These are phyloP conservation scores for Gobio occitaniae DNA, from an alignment of 2,797 vertebrate species.

Conservation along the genomic window DNA sequence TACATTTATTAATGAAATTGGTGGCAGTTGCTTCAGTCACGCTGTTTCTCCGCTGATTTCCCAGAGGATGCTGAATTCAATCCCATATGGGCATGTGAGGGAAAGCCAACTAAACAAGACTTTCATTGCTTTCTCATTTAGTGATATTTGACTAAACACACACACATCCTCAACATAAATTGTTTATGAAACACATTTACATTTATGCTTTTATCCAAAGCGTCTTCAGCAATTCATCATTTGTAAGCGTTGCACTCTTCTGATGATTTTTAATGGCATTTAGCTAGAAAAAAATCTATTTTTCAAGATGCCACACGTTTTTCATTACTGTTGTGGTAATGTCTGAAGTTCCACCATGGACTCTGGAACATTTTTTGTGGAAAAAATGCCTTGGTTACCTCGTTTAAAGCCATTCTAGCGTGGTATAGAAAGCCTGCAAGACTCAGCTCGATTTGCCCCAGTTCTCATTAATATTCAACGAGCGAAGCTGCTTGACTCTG, in stretches of 20 bases:
- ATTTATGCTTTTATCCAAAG: not conserved
- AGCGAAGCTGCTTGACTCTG: too few relatives aligned
- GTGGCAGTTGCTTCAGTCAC: constrained; percentile 53
- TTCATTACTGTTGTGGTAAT: too few relatives aligned
- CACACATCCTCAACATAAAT: not conserved
- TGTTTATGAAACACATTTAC: not conserved
- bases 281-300: constrained; percentile 64
- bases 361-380: too few relatives aligned
- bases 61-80: constrained; percentile 56
- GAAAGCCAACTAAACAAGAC: not conserved
- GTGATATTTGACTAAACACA: not conserved
- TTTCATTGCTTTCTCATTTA: constrained; percentile 5
- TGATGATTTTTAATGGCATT: constrained; percentile 51
- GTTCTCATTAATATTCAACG: too few relatives aligned
- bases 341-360: too few relatives aligned
- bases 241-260: not conserved
- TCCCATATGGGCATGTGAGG: constrained; percentile 61
- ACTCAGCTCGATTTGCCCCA: too few relatives aligned
- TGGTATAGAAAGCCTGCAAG: too few relatives aligned
- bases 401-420: too few relatives aligned
- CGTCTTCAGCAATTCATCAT: not conserved
- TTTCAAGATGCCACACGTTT: constrained; percentile 22
- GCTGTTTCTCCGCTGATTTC: constrained; percentile 67
- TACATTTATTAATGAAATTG: not conserved
- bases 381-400: too few relatives aligned